Evolutionary conservation across 2,888 invertebrate species (phyloP).

Genomic region (Pyrrhia umbra): DNA sequence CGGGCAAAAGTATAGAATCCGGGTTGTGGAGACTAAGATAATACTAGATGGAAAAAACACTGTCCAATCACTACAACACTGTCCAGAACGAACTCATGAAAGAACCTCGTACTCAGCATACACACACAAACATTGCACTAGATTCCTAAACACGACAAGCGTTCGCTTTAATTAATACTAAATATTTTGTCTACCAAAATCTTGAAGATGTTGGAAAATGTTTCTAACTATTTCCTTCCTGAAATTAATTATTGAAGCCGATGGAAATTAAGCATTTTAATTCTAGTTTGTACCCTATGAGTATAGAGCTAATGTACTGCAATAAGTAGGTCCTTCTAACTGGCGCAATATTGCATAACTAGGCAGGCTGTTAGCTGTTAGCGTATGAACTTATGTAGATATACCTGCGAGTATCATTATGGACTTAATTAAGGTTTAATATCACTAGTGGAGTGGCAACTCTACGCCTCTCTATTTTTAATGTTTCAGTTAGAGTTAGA

Average conservation of each 20-base stretch:
- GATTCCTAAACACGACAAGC: too few species aligned
- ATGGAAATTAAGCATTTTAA: background rate
- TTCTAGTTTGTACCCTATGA: background rate
- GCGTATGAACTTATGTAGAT: slow-evolving; percentile 20
- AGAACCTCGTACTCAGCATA: too few species aligned
- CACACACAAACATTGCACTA: too few species aligned
- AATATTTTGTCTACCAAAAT: background rate
- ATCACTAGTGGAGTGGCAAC: slow-evolving; percentile 19
- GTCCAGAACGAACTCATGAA: too few species aligned
- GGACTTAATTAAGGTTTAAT: slow-evolving; percentile 38
- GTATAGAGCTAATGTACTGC: slow-evolving; percentile 6
- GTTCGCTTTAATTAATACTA: too few species aligned
- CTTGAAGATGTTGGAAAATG: background rate
- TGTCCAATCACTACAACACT: too few species aligned
- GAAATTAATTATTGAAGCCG: background rate
- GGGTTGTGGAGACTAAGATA: too few species aligned
- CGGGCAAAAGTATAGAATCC: too few species aligned
- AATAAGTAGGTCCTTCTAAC: background rate
- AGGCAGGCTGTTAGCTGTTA: slow-evolving; percentile 30
- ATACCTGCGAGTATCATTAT: slow-evolving; percentile 32
- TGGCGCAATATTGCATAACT: slow-evolving; percentile 38
- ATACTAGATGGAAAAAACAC: too few species aligned
- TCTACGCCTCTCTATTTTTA: slow-evolving; percentile 6
- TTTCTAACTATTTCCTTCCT: background rate
- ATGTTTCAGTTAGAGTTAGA: background rate